These are phyloP conservation scores for Loxodonta africana DNA, from an alignment of 2,113 vertebrate species.

Conservation along the genomic window DNA sequence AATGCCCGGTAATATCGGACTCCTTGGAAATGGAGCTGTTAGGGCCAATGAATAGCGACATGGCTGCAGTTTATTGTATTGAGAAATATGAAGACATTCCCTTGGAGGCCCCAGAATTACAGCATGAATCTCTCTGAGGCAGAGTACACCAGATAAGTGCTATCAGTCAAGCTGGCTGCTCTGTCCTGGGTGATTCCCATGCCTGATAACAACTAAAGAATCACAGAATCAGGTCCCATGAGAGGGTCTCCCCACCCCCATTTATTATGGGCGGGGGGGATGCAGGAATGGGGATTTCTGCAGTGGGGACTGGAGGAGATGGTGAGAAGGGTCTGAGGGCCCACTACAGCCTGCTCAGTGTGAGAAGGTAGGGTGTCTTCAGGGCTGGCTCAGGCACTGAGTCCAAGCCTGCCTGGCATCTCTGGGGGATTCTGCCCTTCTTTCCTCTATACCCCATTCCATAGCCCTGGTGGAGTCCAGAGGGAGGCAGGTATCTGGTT, in stretches of 20 bases:
- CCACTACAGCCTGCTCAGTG: not conserved
- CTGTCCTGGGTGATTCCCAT: accelerated
- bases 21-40: conserved; percentile 50
- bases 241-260: not conserved
- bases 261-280: not conserved
- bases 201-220: not conserved
- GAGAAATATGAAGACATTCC: not conserved
- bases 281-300: not conserved
- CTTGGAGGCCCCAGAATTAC: not conserved
- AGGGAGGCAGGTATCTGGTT: not conserved
- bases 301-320: accelerated
- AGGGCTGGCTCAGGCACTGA: not conserved
- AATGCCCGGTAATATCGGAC: not conserved
- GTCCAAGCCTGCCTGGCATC: not conserved
- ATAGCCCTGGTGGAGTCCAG: not conserved
- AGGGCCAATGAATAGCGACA: not conserved
- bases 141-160: accelerated
- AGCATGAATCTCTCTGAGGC: not conserved
- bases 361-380: not conserved
- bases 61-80: not conserved
- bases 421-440: not conserved
- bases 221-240: not conserved
- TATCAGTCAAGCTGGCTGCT: not conserved
- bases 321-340: accelerated
- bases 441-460: accelerated